Evolutionary conservation across 2,113 vertebrate species (phyloP), one percentile per base, ranked within the genome.

Genomic region (Lophochroa leadbeateri): DNA sequence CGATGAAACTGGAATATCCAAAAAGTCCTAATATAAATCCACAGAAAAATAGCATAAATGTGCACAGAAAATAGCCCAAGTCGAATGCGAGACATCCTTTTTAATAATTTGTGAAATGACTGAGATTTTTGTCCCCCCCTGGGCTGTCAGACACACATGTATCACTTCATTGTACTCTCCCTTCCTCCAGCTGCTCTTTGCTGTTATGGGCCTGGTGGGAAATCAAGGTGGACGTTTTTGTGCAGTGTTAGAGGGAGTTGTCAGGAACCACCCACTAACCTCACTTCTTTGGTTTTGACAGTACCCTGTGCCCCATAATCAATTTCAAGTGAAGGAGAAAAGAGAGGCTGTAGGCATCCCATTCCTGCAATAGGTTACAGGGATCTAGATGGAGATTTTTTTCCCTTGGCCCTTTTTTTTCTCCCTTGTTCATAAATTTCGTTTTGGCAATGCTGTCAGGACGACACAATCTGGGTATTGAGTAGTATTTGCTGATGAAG

Each of bases 121-220:
- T 47, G 52, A 81, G n/a, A 29, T 35, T 60, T 29, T 50, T 23
- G 23, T 43, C 5, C 2, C 11, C 16, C 37, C 25, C 20, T n/a
- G 15, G 20, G 8, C 14, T 79, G 52, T 31, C 37, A 35, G 47
- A 55, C 37, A 63, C 17, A 74, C 7, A 10, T 16, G 11, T 65
- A 58, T 14, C 29, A 44, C 47, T 67, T 70, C 20, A 72, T 13
- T 50, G 10, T 46, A 50, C 23, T 9, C 20, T 53, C 28, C 20
- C 20, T 93, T 71, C 35, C 41, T 41, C 99, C 41, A 99, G 98
- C 87, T 99, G 99, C 63, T 99, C 98, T 95, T 98, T 98, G 92
- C 98, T 99, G 88, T 99, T 97, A 23, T 98, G 98, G 7, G 99
- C 98, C 98, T 99, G 70, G 44, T 85, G 69, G 91, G 5, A 90